Conservation (phyloP, 2,888 invertebrate genomes). For the Drosophila mulleri region DNA sequence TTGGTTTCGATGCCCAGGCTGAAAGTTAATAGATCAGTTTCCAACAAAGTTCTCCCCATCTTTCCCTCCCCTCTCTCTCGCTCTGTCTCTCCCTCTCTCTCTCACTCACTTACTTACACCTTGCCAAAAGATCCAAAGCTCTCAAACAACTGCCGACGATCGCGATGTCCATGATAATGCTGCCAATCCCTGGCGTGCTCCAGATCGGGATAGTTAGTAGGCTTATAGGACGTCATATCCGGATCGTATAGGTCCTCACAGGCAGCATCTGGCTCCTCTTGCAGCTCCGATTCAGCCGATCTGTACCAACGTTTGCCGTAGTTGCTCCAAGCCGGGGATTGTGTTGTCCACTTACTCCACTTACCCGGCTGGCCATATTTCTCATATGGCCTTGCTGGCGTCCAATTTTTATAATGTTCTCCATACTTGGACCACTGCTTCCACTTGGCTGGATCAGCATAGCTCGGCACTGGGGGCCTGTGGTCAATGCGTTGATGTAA, state of each 20-base stretch:
- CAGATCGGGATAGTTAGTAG: conserved; percentile 65
- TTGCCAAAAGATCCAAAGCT: conserved; percentile 75
- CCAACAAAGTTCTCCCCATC: no score
- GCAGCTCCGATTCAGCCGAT: conserved; percentile 20
- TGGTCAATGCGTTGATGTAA: conserved; percentile 74
- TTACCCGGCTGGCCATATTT: conserved; percentile 37
- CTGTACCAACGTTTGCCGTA: conserved; percentile 60
- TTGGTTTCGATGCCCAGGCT: conserved; percentile 81
- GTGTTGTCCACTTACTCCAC: conserved; percentile 76
- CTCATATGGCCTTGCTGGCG: conserved; percentile 34
- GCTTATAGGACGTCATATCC: conserved; percentile 43
- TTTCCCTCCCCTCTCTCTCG: no score
- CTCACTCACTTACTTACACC: conserved; percentile 58
- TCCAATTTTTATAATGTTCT: conserved; percentile 69
- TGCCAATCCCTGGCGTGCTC: conserved; percentile 61
- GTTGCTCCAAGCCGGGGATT: conserved; percentile 61
- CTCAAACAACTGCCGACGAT: conserved; percentile 82
- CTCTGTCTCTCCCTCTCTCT: background rate
- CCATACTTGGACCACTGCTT: conserved; percentile 69
- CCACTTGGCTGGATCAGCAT: conserved; percentile 64
- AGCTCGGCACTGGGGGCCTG: conserved; percentile 39
- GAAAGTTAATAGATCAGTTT: background rate
- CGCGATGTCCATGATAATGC: conserved; percentile 78
- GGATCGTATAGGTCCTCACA: conserved; percentile 55
- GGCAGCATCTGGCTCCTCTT: background rate